Base-by-base conservation (phyloP, 2,113 vertebrate species). In the Bothrops jararaca region DNA sequence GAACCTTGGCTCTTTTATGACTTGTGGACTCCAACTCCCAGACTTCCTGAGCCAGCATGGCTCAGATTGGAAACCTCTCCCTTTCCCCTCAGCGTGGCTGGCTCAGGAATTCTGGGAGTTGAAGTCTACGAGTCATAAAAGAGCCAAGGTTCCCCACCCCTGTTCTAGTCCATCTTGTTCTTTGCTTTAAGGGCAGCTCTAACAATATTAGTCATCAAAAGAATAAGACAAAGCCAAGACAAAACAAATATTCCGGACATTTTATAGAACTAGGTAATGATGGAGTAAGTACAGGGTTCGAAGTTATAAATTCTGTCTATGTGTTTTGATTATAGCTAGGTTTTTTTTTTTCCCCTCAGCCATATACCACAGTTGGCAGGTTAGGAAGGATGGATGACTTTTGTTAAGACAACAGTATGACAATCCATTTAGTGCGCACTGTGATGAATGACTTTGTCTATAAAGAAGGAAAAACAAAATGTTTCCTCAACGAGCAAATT, bases 291-390 rank as follows among this genome's bases (percentile, higher is more conserved):
- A 11, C 48, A 54, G 88, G 53, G 56, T 20, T 74, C 3, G 26
- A 85, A 85, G 88, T 89, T 92, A n/a, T 89, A 90, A 89, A 90
- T 92, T 89, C 29, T 85, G 29, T n/a, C 88, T 50, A 26, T 23
- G 12, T 58, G 45, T 86, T 90, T 89, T 86, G 69, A 90, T 92
- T 89, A 50, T 85, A 85, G 92, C 57, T 39, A 42, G 48, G 58
- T 34, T 23, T 29, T 11, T 4, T 8, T 29, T 53, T 4, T 4
- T 5, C 12, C 29, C 24, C 1, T 88, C 86, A 92, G 9, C 48
- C 48, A 69, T 88, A 48, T 20, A 69, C 57, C 22, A 60, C 88
- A 39, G 53, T 52, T 39, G 92, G 69, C 69, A 24, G 54, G 22
- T 56, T 48, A 56, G 26, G 88, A 58, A 53, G 3, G 29, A 92